Base-by-base conservation (phyloP, 2,888 invertebrate species). In the Nipponacmea schrenckii region DNA sequence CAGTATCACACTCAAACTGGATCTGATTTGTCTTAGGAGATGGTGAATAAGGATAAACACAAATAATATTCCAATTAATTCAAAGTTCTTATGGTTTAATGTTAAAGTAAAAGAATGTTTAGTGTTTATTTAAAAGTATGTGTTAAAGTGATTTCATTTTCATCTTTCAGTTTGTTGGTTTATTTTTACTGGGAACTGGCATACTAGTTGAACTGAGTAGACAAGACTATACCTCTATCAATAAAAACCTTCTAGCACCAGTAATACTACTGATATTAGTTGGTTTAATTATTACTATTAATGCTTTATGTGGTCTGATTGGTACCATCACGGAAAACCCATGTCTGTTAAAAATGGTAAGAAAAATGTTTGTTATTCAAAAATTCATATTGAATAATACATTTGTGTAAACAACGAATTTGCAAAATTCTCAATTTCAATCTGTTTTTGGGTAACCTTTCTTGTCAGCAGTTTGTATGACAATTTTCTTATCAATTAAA, bases 321-420 rank as follows among this genome's bases (percentile, higher is more conserved):
- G 86, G 86, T 5, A 83, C 83, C 3, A 48, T 84, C 50, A 76
- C 79, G 56, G 86, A 87, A 70, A 81, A 84, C 65, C 78, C 80
- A n/a, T 72, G 79, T 20, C 77, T 84, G 24, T 82, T 87, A 27
- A 85, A 81, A 81, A 75, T 83, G 70, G 87, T 86, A 75, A 78
- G 85, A 83, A 26, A 50, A 39, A 39, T 1, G 10, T 10, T 39
- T 5, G 39, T 39, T 39, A 50, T 17, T 2, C 12, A 20, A 24
- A 56, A 56, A 56, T 56, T 24, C 56, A 56, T 24, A 10, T 7
- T 5, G 39, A 39, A 4, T 31, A 4, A 31, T 31, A 2, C 7
- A 4, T 8, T 39, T 39, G 7, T 39, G 10, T 39, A 39, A 39
- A 10, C 39, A 1, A 39, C 10, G 1, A 39, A 5, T 39, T 39